Conservation (phyloP, 2,113 vertebrate species). For the Phylloscopus whistleri region DNA sequence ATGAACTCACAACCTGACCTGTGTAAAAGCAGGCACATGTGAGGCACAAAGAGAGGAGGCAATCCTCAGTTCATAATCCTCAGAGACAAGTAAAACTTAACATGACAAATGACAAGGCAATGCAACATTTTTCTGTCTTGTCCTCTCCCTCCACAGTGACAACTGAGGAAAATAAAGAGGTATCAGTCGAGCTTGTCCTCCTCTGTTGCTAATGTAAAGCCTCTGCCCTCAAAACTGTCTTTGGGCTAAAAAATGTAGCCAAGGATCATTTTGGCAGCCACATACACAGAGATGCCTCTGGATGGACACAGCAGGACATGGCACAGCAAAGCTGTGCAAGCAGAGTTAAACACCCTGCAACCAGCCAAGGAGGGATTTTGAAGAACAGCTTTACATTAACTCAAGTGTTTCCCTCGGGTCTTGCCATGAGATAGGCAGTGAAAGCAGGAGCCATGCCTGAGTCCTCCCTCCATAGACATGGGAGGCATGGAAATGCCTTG, state of each 20-base stretch:
- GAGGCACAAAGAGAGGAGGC: background rate
- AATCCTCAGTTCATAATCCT: background rate
- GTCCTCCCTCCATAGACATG: background rate
- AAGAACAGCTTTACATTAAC: background rate
- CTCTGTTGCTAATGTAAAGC: background rate
- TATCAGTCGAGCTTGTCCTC: background rate
- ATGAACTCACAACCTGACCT: background rate
- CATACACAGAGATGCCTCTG: background rate
- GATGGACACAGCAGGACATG: fast-evolving
- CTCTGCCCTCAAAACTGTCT: background rate
- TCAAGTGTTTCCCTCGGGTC: background rate
- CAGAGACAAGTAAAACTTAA: background rate
- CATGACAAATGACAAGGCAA: background rate
- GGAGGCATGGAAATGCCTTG: background rate
- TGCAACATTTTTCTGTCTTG: background rate
- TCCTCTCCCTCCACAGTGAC: background rate
- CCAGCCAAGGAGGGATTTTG: background rate
- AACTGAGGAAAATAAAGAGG: background rate
- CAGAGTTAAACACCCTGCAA: background rate
- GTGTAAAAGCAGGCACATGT: background rate
- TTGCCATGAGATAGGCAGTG: background rate
- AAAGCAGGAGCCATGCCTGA: background rate
- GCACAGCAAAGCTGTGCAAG: background rate
- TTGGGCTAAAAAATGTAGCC: background rate
- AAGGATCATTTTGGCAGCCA: background rate